Base-by-base conservation (phyloP, 2,888 invertebrate genomes). In the Galerucella calmariensis region DNA sequence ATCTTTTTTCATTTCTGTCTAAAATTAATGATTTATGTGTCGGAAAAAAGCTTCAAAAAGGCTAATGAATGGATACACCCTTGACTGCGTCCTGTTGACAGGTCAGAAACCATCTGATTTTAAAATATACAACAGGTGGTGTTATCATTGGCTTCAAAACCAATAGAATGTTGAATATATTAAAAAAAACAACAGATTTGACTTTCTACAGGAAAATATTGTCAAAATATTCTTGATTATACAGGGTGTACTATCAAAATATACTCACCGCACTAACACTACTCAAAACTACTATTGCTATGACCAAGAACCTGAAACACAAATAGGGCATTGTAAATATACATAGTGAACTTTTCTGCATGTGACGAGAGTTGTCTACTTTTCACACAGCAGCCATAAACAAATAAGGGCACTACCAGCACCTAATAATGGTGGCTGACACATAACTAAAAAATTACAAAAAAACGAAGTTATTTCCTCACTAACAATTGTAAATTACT, bases 261-360 rank as follows among this genome's bases (percentile, higher is more conserved):
- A 78, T 66, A 75, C 90, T 87, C 87, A 90, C 90, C 89, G 87
- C 90, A 81, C 86, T 83, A 79, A 86, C 85, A 79, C 87, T 84
- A 78, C 87, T 85, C 83, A 86, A 84, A 84, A 90, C 83, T 84
- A 88, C 88, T 81, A 82, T 73, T 76, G 88, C 84, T 82, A 89
- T 84, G 85, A 88, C 89, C 86, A 89, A 86, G 85, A 89, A 86
- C 86, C 90, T 90, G 88, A 71, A 86, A 88, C 75, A 76, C 80
- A 78, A 83, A 82, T 41, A 16, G 1, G 11, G 14, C 3, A 12
- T 48, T 12, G 11, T 48, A 14, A 48, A 12, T 12, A 48, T 14
- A 12, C 2, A 46, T 2, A 48, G 14, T 48, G 2, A 14, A 12
- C 12, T 48, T 48, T 14, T 14, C 1, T 8, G 8, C 35, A 41